Percentiles rank a stretch among this genome's conserved stretches.
phyloP scores from a whole-genome alignment of 1,140 invertebrate species.

The Meloidogyne floridensis region DNA sequence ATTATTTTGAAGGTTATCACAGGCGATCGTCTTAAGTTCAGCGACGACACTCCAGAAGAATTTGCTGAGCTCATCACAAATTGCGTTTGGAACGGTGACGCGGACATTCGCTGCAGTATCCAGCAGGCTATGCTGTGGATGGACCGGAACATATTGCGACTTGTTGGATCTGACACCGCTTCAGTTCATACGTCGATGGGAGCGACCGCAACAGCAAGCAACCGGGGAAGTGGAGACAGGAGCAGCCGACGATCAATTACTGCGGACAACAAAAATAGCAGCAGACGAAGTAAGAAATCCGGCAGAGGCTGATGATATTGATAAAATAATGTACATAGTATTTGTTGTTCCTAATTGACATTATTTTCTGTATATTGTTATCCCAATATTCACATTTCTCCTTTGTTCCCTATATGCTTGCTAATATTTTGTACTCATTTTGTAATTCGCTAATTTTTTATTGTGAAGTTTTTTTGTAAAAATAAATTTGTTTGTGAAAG shows the following conservation, averaged over 20 bases:
- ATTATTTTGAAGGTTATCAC: not conserved
- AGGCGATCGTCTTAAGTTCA: constrained; percentile 10
- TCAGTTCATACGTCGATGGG: not conserved
- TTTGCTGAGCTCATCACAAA: not conserved
- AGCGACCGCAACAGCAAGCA: not conserved
- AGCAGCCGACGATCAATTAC: not conserved
- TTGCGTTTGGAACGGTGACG: not conserved
- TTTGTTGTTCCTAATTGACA: no score
- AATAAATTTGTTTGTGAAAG: not conserved
- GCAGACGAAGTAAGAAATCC: not conserved
- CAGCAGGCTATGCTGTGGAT: not conserved
- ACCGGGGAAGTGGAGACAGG: not conserved
- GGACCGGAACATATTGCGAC: not conserved
- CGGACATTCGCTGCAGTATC: not conserved
- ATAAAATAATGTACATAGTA: no score
- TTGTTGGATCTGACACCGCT: not conserved
- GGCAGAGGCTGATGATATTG: not conserved
- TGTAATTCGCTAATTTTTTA: not conserved
- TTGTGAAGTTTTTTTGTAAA: not conserved
- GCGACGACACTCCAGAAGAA: not conserved
- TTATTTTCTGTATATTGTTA: not conserved
- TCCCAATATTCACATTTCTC: not conserved
- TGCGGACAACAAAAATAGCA: not conserved
- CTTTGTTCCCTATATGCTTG: not conserved
- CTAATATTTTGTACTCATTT: not conserved